Conservation (phyloP, 1,140 invertebrate genomes). For the Pemphigus obesinymphae region DNA sequence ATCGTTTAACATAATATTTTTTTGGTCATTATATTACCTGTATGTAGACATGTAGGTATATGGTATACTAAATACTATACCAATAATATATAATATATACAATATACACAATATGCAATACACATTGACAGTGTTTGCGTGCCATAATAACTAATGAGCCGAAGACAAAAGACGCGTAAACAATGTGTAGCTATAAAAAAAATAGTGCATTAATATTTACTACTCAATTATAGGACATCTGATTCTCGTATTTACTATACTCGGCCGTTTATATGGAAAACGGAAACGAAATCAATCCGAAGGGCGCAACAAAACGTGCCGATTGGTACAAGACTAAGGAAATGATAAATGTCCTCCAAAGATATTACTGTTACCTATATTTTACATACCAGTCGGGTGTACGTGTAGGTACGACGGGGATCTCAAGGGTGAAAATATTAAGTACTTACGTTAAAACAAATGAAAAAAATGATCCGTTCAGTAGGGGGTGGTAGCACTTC, state of each 20-base stretch:
- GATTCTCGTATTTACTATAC: neutral
- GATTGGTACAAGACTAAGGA: neutral
- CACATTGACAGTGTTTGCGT: neutral
- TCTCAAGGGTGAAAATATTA: too few species aligned
- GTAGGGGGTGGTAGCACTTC: too few species aligned
- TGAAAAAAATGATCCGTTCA: too few species aligned
- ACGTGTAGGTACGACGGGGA: too few species aligned
- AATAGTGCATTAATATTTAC: neutral
- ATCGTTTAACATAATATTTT: neutral
- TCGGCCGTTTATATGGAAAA: neutral
- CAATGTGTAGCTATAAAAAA: neutral
- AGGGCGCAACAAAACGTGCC: neutral
- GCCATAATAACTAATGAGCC: neutral
- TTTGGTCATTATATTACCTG: neutral
- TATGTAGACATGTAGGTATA: too few species aligned
- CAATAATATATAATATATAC: too few species aligned
- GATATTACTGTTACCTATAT: too few species aligned
- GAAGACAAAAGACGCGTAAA: neutral
- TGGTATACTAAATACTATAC: too few species aligned
- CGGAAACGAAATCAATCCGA: neutral
- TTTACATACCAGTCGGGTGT: too few species aligned
- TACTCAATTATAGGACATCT: neutral
- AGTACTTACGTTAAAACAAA: too few species aligned
- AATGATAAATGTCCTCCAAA: constrained; percentile 50
- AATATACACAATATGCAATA: too few species aligned